Evolutionary conservation across 1,140 invertebrate species (phyloP), one percentile per base, ranked within the genome.

Genomic region (Araneus ventricosus): DNA sequence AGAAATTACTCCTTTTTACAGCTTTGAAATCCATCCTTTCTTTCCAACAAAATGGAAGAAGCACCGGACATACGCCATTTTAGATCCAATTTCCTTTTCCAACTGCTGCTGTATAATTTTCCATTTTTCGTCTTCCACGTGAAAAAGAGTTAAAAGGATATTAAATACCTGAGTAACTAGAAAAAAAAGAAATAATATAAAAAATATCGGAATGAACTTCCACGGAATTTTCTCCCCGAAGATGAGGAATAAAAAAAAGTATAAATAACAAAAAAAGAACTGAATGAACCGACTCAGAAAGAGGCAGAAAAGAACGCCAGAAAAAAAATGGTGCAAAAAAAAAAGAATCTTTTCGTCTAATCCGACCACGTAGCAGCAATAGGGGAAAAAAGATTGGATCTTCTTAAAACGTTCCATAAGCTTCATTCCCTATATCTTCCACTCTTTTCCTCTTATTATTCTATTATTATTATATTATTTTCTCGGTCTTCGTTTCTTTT

Each of bases 381-480:
- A 86, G 45, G 84, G 41, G 80, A 30, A 61, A 86, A 86, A 86
- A 86, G 84, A 86, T 86, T 86, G 52, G 84, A 61, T 61, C 84
- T 86, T 30, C 45, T 86, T 86, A 86, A 86, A 86, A 86, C 84
- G 84, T 86, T 86, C 84, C 57, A 86, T 86, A 86, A 86, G 84
- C 84, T 86, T 82, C 84, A 61, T 57, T 86, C 45, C 45, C 45
- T 86, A 30, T 86, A 86, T 61, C 80, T 84, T 52, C 37, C n/a
- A 24, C 59, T 63, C 80, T 86, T 37, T 27, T 22, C 30, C 27
- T 37, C 84, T 86, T 86, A 86, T 86, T 86, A 86, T 86, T 86
- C 57, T 45, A 45, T 82, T 45, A 45, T 82, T 82, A 45, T 82
- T 82, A 45, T 82, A 82, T 82, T 86, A 86, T 86, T 86, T 86